Evolutionary conservation across 2,888 invertebrate species (phyloP), one percentile per base, ranked within the genome.

Genomic region (Actias luna): DNA sequence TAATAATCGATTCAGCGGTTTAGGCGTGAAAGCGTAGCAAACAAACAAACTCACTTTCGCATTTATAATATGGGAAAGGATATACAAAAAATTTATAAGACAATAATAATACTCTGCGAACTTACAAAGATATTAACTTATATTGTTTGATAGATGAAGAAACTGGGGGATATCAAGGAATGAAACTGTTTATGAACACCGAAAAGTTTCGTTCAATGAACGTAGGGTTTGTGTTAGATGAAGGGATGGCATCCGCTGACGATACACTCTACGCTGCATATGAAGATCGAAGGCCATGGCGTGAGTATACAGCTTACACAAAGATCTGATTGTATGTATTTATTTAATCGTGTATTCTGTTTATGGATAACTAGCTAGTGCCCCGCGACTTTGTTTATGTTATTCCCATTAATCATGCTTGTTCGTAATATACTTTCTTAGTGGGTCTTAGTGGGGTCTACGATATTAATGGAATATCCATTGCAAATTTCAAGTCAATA

Each of bases 181-280:
- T 98, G 95, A 87, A 90, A 64, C 82, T 92, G 22, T 98, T 97
- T 88, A 89, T 96, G 0, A 80, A 94, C 50, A 95, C 95, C 0
- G 86, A 94, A 4, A 94, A 95, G 25, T 98, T 98, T 82, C 93
- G 93, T 70, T 87, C 92, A 0, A 84, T 98, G 64, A 97, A 98
- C 77, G 89, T 98, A 61, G 98, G 97, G 0, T 96, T 97, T 83
- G 95, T 95, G 0, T 80, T 98, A 63, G 98, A 98, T 79, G 98
- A 98, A 89, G 98, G 98, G 0, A 80, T 95, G 65, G 93, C 95
- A 0, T 94, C 94, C 66, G 1, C 93, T 0, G 92, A 87, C 39
- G 93, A 95, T 0, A 90, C 89, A 1, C 94, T 94, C 72, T 83
- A 92, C 0, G 88, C 95, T 0, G 95, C 94, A 67, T 95, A 95